Percentiles rank a stretch among this genome's conserved stretches.
These are phyloP conservation scores for Lepus oiostolus DNA, from an alignment of 2,797 vertebrate species.

Conservation along the genomic window DNA sequence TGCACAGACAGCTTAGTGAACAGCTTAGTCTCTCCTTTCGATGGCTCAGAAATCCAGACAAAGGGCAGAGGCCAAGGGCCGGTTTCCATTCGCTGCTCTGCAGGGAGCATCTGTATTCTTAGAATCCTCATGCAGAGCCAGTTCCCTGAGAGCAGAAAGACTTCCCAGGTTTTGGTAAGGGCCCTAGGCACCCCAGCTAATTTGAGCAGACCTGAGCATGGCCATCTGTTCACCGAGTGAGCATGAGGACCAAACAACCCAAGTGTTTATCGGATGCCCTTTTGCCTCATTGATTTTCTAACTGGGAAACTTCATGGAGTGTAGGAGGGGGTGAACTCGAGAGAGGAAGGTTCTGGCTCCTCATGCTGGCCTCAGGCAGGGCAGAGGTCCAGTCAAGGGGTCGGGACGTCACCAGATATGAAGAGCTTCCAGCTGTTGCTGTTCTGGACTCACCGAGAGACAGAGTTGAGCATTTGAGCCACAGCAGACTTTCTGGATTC, in stretches of 20 bases:
- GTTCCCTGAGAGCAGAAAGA: background rate
- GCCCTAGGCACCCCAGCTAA: background rate
- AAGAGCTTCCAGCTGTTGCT: background rate
- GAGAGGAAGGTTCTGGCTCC: background rate
- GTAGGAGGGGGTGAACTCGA: background rate
- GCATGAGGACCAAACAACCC: background rate
- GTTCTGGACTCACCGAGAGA: background rate
- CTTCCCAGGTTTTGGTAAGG: background rate
- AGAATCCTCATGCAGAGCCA: background rate
- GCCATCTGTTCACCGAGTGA: background rate
- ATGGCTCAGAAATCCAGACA: background rate
- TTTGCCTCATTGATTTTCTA: slow-evolving; percentile 18
- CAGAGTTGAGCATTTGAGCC: background rate
- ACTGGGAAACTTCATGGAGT: background rate
- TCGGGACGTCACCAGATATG: no score
- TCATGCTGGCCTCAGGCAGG: background rate
- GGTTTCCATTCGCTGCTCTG: background rate
- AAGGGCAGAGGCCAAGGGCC: background rate
- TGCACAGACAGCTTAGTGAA: background rate
- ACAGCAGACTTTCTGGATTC: background rate
- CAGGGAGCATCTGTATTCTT: background rate
- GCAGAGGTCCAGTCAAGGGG: background rate
- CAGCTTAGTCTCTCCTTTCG: background rate
- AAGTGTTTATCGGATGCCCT: background rate
- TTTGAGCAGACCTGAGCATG: background rate